A percentile compares a stretch with the other conserved stretches of the same genome.
These are phyloP conservation scores for Monochamus alternatus DNA, from an alignment of 2,888 invertebrate species.

Conservation along the genomic window DNA sequence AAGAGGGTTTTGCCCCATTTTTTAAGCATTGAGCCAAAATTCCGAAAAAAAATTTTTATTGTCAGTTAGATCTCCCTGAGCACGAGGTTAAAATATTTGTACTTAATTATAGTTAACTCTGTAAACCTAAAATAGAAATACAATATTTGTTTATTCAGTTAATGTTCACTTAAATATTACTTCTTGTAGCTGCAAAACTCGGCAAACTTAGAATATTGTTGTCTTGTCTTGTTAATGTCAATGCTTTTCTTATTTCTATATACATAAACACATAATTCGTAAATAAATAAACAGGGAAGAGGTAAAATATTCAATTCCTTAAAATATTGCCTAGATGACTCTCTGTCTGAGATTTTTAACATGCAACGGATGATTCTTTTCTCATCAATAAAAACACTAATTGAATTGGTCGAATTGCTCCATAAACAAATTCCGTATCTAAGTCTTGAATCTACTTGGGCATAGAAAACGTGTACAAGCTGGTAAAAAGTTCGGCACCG, in stretches of 20 bases:
- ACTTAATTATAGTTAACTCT: too few species aligned
- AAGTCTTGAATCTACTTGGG: slow-evolving; percentile 14
- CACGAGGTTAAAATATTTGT: too few species aligned
- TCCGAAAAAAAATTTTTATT: too few species aligned
- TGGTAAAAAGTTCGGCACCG: slow-evolving; percentile 1
- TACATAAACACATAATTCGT: background rate
- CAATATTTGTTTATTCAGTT: too few species aligned
- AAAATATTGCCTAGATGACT: background rate
- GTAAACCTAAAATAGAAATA: too few species aligned
- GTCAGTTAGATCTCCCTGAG: too few species aligned
- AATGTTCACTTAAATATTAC: too few species aligned
- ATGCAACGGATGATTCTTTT: slow-evolving; percentile 5
- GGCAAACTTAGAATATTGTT: too few species aligned
- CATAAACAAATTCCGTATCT: slow-evolving; percentile 31
- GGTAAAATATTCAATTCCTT: background rate
- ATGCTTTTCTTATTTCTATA: background rate
- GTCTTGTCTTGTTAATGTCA: background rate
- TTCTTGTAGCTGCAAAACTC: too few species aligned
- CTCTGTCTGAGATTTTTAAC: background rate
- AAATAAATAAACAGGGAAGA: background rate
- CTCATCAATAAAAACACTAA: slow-evolving; percentile 9
- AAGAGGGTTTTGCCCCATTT: too few species aligned
- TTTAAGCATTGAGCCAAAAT: too few species aligned
- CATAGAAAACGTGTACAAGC: slow-evolving; percentile 16
- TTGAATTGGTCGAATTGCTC: slow-evolving; percentile 16